These are phyloP conservation scores for Microplitis deprimator DNA, from an alignment of 2,888 invertebrate species.

Conservation along the genomic window DNA sequence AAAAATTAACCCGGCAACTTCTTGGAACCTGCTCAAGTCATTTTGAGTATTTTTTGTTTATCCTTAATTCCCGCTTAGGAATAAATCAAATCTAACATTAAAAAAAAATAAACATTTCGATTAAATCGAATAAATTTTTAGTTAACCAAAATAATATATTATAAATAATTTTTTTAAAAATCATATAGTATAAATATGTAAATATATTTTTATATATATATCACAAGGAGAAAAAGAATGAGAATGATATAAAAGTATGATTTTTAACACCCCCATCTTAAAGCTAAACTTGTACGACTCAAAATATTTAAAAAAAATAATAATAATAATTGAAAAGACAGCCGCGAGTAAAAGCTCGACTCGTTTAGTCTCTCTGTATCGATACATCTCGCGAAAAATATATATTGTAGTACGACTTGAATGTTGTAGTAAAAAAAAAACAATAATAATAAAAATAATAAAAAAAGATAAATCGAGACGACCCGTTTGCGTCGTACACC, in stretches of 20 bases:
- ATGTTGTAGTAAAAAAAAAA: constrained; percentile 25
- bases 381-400: constrained; percentile 60
- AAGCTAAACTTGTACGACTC: constrained; percentile 40
- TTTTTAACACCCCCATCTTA: constrained; percentile 6
- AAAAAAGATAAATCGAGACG: constrained; percentile 50
- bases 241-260: constrained; percentile 13
- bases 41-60: constrained; percentile 2
- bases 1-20: constrained; percentile 24
- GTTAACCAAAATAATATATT: background rate
- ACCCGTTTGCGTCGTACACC: constrained; percentile 52
- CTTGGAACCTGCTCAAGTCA: background rate
- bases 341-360: constrained; percentile 63
- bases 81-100: background rate
- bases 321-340: constrained; percentile 36
- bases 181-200: background rate
- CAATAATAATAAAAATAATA: constrained; percentile 51
- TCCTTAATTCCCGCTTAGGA: background rate
- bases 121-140: constrained; percentile 21
- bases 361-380: constrained; percentile 62
- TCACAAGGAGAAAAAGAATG: constrained; percentile 22
- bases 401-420: constrained; percentile 51
- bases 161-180: too few species aligned
- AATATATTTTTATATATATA: constrained; percentile 10
- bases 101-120: constrained; percentile 32
- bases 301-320: background rate